These are phyloP conservation scores for Parapristionchus giblindavisi DNA, from an alignment of 2,888 invertebrate species.

Conservation along the genomic window DNA sequence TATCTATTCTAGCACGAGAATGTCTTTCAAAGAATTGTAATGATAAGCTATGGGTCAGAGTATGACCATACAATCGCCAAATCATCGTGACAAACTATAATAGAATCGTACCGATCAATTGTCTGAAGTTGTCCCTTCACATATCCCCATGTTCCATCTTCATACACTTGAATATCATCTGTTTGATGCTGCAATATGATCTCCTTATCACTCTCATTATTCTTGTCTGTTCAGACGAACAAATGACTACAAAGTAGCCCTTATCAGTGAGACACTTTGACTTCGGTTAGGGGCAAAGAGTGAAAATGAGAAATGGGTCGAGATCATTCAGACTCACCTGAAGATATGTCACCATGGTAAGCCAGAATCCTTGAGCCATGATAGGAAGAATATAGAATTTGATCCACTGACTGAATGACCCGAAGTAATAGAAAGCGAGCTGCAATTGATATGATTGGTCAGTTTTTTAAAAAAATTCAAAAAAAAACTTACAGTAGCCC, in stretches of 20 bases:
- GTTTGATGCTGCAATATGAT: slow-evolving; percentile 42
- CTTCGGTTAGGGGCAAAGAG: no score
- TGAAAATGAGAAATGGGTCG: not conserved
- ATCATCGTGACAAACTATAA: not conserved
- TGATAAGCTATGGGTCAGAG: no score
- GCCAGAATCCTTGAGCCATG: slow-evolving; percentile 48
- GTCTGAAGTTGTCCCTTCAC: slow-evolving; percentile 59
- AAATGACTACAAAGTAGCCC: not conserved
- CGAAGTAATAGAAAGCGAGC: slow-evolving; percentile 37
- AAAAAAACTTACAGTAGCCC: slow-evolving; percentile 49
- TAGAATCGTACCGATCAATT: slow-evolving; percentile 46
- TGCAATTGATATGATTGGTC: slow-evolving; percentile 1
- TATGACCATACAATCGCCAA: not conserved
- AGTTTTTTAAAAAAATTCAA: not conserved
- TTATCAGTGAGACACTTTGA: no score
- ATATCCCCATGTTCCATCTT: slow-evolving; percentile 51
- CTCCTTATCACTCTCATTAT: not conserved
- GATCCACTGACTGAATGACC: slow-evolving; percentile 27
- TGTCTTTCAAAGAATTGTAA: no score
- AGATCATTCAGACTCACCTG: slow-evolving; percentile 35
- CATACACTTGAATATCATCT: slow-evolving; percentile 46
- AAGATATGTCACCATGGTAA: slow-evolving; percentile 54
- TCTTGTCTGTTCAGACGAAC: not conserved
- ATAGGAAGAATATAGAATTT: slow-evolving; percentile 38
- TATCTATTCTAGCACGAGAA: no score